Base-by-base conservation (phyloP, 1,140 invertebrate species). In the Leptoteleia sp. region DNA sequence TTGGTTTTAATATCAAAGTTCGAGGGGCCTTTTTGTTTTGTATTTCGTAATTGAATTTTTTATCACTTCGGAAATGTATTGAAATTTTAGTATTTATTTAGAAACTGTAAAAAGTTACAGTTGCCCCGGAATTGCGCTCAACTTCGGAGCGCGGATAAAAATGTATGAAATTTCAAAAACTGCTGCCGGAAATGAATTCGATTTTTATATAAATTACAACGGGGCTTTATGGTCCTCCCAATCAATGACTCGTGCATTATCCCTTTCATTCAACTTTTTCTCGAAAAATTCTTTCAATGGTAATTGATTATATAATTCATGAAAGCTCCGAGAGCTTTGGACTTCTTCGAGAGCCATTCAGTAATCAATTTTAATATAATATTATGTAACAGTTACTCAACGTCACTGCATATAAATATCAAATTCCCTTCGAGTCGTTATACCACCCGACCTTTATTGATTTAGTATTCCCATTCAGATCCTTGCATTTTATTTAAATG, bases 1-100 rank as follows among this genome's bases (percentile, higher is more conserved):
- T 76, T 67, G 72, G 40, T 64, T 75, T 68, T 76, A 55, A 54
- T 62, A 62, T 67, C 54, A 68, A 76, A 68, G 62, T 67, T 76
- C 62, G 45, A 54, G 35, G 13, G 42, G 45, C 33, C 54, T 67
- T 68, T 65, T 76, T 68, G 47, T 67, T 47, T 67, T 43, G 12
- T 43, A 38, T 40, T 22, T 25, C 19, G 13, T 52, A 29, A 67
- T 75, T 75, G 50, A 48, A 59, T 65, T 65, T 65, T 75, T 65
- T 57, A 35, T 75, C 61, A 35, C 27, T 33, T 42, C 45, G 19
- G 55, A 71, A 38, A 61, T 48, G 35, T 61, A 52, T 37, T 47
- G 45, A 40, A 42, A 71, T 61, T 42, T 71, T 52, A 40, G 25
- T 33, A 35, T 61, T 62, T 72, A 54, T 54, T 67, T 67, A 67